Evolutionary conservation across 2,888 invertebrate species (phyloP).

Genomic region (Drosophila testacea): DNA sequence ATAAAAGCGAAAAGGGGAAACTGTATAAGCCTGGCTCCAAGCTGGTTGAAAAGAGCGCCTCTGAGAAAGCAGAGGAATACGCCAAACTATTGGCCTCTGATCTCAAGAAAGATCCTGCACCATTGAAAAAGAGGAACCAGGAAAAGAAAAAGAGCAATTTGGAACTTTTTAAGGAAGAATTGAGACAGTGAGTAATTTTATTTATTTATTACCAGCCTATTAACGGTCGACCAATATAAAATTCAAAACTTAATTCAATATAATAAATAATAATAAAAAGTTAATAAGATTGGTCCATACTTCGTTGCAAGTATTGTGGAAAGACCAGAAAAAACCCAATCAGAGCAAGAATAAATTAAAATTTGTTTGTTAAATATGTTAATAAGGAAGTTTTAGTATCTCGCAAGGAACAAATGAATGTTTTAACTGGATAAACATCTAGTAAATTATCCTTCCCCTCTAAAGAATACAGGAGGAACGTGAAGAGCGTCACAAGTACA

Average conservation of each 20-base stretch:
- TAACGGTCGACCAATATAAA: too few species aligned
- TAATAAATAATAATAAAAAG: too few species aligned
- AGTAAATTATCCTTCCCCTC: neutral
- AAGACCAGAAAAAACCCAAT: too few species aligned
- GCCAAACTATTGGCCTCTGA: constrained; percentile 88
- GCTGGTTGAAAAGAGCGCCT: constrained; percentile 87
- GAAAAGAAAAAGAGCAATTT: constrained; percentile 98
- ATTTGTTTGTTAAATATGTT: too few species aligned
- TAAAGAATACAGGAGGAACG: constrained; percentile 98
- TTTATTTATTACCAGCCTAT: too few species aligned
- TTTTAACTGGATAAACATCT: neutral
- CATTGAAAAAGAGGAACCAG: constrained; percentile 90
- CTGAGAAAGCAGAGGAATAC: constrained; percentile 90
- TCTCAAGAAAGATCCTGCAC: constrained; percentile 87
- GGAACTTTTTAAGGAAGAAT: constrained; percentile 98
- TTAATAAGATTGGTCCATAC: too few species aligned
- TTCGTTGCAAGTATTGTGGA: too few species aligned
- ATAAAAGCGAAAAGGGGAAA: constrained; percentile 94
- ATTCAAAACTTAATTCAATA: too few species aligned
- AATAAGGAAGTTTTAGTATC: too few species aligned
- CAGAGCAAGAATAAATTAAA: too few species aligned
- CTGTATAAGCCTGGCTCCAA: constrained; percentile 96
- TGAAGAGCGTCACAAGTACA: constrained; percentile 97
- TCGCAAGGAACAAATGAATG: too few species aligned
- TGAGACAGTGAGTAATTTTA: constrained; percentile 91